A percentile compares a stretch with the other conserved stretches of the same genome.
phyloP scores from a whole-genome alignment of 2,888 invertebrate species.

The Drosophila infuscata region DNA sequence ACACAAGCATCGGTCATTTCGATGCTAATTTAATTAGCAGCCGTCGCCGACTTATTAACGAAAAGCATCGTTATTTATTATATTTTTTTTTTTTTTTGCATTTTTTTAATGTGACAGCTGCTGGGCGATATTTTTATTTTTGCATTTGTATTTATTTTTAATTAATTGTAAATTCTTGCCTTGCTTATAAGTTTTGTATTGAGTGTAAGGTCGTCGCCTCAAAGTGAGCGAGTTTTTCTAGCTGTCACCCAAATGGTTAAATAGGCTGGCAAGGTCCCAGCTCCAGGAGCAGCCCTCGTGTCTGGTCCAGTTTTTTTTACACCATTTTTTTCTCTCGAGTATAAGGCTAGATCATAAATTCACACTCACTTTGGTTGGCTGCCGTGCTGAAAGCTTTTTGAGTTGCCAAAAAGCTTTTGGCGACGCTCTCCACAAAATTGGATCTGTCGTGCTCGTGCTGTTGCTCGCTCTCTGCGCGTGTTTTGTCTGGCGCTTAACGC shows the following conservation, averaged over 20 bases:
- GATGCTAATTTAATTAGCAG: conserved; percentile 73
- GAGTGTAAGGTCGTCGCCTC: conserved; percentile 65
- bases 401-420: conserved; percentile 50
- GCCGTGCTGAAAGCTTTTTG: conserved; percentile 56
- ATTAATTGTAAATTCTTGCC: conserved; percentile 41
- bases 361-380: conserved; percentile 58
- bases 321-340: conserved; percentile 22
- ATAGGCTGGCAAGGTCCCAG: conserved; percentile 59
- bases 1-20: conserved; percentile 29
- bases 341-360: conserved; percentile 53
- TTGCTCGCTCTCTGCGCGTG: conserved; percentile 28
- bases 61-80: conserved; percentile 27
- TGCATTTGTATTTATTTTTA: conserved; percentile 22
- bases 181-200: conserved; percentile 52
- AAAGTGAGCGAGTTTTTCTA: conserved; percentile 73
- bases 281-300: conserved; percentile 56
- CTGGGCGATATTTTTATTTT: conserved; percentile 4
- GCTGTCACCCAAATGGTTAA: conserved; percentile 5
- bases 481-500: conserved; percentile 59
- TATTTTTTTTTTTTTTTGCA: background rate
- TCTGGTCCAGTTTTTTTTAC: conserved; percentile 41
- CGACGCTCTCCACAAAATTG: conserved; percentile 25
- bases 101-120: conserved; percentile 27
- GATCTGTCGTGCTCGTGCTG: conserved; percentile 6
- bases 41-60: conserved; percentile 29